phyloP scores from a whole-genome alignment of 2,113 vertebrate genomes.

The Tinamus guttatus region DNA sequence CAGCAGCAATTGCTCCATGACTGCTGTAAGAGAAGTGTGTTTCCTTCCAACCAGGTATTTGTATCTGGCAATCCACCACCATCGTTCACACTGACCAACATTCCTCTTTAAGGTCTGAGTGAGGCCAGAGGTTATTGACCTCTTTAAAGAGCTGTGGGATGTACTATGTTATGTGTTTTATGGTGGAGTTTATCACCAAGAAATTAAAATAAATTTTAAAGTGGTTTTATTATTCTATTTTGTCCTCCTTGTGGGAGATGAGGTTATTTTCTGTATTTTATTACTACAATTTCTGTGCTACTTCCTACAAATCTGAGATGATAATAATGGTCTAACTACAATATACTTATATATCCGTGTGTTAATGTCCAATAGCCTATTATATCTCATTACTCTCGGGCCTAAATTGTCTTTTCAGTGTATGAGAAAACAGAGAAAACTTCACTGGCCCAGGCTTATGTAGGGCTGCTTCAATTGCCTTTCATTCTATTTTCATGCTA shows the following conservation, averaged over 20 bases:
- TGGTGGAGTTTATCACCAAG: not conserved
- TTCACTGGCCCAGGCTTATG: not conserved
- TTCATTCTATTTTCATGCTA: not conserved
- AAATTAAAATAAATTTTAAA: not conserved
- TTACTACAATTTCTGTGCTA: not conserved
- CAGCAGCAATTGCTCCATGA: not conserved
- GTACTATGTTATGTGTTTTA: not conserved
- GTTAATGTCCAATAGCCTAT: not conserved
- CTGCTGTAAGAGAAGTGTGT: not conserved
- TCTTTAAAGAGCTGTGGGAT: not conserved
- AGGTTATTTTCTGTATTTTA: not conserved
- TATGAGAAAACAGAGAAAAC: not conserved
- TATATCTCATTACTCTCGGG: not conserved
- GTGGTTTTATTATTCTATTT: not conserved
- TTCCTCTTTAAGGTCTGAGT: fast-evolving
- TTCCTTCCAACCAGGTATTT: not conserved
- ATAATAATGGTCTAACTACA: not conserved
- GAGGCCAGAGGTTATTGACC: not conserved
- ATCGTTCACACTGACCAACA: fast-evolving
- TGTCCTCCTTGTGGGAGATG: not conserved
- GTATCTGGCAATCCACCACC: not conserved
- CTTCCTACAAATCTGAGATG: not conserved
- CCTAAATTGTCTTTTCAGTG: not conserved
- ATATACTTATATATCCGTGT: not conserved
- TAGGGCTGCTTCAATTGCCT: not conserved